These are phyloP conservation scores for Nipponia nippon DNA, from an alignment of 2,113 vertebrate species.

Conservation along the genomic window DNA sequence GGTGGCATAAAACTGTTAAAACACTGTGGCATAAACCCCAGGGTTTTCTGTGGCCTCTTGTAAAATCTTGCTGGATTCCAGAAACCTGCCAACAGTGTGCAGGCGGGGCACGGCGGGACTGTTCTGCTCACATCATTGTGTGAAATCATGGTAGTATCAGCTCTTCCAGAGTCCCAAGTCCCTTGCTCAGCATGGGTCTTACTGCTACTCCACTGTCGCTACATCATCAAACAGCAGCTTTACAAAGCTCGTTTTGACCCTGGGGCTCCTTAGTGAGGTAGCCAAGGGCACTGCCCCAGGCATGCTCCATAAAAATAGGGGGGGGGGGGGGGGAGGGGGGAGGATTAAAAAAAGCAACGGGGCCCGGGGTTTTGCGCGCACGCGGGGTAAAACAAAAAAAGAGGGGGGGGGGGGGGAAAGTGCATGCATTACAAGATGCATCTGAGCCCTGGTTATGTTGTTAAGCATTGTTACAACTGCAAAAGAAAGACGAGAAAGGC, in stretches of 20 bases:
- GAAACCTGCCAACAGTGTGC: accelerated
- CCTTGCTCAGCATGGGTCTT: not conserved
- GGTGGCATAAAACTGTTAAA: not conserved
- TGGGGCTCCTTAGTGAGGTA: not conserved
- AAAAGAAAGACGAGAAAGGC: not conserved
- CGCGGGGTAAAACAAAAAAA: too few relatives aligned
- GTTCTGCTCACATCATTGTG: not conserved
- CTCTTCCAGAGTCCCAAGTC: not conserved
- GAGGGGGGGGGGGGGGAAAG: too few relatives aligned
- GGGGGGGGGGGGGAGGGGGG: too few relatives aligned
- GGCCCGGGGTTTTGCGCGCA: too few relatives aligned
- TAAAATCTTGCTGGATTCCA: not conserved
- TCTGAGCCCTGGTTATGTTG: not conserved
- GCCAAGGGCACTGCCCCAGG: not conserved
- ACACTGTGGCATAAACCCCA: not conserved
- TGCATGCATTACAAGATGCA: not conserved
- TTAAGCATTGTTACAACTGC: not conserved
- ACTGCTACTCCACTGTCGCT: not conserved
- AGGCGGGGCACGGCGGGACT: not conserved
- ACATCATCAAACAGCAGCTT: not conserved
- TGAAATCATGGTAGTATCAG: not conserved
- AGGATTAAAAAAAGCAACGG: too few relatives aligned
- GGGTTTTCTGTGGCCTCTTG: not conserved
- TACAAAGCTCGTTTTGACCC: not conserved
- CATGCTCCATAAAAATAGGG: not conserved